Evolutionary conservation across 2,113 vertebrate species (phyloP), one percentile per base, ranked within the genome.

Genomic region (Theristicus caerulescens): DNA sequence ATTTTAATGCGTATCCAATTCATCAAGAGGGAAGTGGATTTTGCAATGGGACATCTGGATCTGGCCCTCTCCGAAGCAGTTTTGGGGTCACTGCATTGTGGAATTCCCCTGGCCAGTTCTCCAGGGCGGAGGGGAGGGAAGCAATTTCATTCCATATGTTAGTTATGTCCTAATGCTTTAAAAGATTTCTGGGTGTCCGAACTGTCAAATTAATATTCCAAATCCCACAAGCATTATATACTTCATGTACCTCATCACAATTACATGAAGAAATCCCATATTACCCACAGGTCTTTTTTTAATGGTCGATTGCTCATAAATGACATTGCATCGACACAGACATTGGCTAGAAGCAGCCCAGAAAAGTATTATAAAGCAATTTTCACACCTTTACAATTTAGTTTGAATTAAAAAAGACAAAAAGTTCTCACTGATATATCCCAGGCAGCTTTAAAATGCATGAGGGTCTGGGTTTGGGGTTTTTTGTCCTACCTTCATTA

Each of bases 401-500:
- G 58, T 89, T 92, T 71, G 81, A 84, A 82, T 67, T 78, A 10
- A 92, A 92, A 91, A 82, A 94, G 19, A 90, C 44, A 76, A 73
- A 92, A 83, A 36, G 3, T 73, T 87, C 21, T 88, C 72, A 51
- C 25, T 79, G 65, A 58, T 80, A 79, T 36, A 92, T 65, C 84
- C 72, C 61, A 93, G 38, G 61, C 36, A 91, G 21, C 26, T 76
- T 93, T 93, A 89, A 82, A 92, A 59, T 73, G 44, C 11, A 31
- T n/a, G 25, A 93, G 82, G 58, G 61, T 91, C 66, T 70, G 38
- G 79, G 80, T 90, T 51, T 66, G 54, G 78, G 22, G 4, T 11
- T 58, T 79, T 91, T 95, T 88, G 54, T 95, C 96, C 92, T 97
- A 98, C 97, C 97, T 98, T 97, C 96, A 98, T 95, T 79, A 98